Conservation (phyloP, 2,888 invertebrate genomes). For the Pediacus dermestoides region DNA sequence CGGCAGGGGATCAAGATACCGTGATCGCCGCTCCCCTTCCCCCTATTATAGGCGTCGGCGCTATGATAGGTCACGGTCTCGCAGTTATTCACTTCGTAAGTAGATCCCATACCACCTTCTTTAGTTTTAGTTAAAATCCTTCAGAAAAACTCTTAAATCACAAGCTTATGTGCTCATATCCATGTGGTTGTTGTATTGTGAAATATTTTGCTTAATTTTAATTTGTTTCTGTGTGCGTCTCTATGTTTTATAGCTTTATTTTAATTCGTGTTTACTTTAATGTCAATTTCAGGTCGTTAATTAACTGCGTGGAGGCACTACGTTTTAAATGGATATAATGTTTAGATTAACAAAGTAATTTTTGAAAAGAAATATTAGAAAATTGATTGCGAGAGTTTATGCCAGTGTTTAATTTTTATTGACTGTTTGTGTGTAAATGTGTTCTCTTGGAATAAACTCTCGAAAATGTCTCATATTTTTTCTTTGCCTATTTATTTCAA, state of each 20-base stretch:
- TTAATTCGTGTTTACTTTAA: slow-evolving; percentile 39
- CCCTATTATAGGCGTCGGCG: slow-evolving; percentile 39
- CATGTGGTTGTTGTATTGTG: too few relatives aligned
- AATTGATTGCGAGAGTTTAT: slow-evolving; percentile 24
- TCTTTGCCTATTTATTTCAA: too few relatives aligned
- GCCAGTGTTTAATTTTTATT: too few relatives aligned
- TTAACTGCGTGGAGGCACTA: slow-evolving; percentile 34
- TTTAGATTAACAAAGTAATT: slow-evolving; percentile 21
- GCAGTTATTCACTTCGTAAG: slow-evolving; percentile 44
- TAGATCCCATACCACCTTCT: too few relatives aligned
- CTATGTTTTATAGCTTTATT: slow-evolving; percentile 21
- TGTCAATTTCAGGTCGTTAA: slow-evolving; percentile 45
- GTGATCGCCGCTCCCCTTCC: slow-evolving; percentile 37
- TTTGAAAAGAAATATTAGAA: slow-evolving; percentile 11
- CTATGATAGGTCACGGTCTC: slow-evolving; percentile 38
- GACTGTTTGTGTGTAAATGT: too few relatives aligned
- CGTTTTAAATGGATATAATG: slow-evolving; percentile 25
- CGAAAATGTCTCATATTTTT: too few relatives aligned
- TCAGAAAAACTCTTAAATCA: too few relatives aligned
- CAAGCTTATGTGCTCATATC: too few relatives aligned
- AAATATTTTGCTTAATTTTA: too few relatives aligned
- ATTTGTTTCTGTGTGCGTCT: slow-evolving; percentile 14
- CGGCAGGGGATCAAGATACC: slow-evolving; percentile 33
- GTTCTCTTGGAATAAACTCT: too few relatives aligned
- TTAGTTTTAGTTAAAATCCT: too few relatives aligned